Evolutionary conservation across 2,888 invertebrate genomes (phyloP), one percentile per base, ranked within the genome.

Genomic region (Ptycholaimellus sp.): DNA sequence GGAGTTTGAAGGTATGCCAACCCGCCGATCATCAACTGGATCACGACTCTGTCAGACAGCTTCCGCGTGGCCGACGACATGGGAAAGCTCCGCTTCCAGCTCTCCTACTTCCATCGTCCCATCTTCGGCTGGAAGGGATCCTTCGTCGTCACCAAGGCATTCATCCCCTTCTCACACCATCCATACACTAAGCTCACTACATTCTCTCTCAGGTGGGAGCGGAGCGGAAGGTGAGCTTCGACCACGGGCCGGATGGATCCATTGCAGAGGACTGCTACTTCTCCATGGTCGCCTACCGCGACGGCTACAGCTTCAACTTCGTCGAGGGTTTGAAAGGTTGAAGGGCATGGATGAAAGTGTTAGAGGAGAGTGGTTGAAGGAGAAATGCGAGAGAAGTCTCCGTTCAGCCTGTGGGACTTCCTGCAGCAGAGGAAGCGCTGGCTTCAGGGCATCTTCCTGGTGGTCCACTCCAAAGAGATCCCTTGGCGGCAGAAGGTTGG

Each of bases 351-450:
- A 9, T 13, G 33, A 35, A 16, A 35, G 9, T 30, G 13, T 11
- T 13, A 31, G 21, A 33, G 11, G 14, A 13, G 22, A 13, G 2
- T 23, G 11, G 11, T 39, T 47, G n/a, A 22, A 52, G 50, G 90
- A 34, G 90, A 90, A 65, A 87, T 90, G 87, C 85, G 85, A 76
- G 90, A 90, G 59, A 87, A 90, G 58, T 82, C 82, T 5, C 87
- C 90, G 3, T 90, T 90, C 59, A 80, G 81, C 2, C 63, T 90
- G 23, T 74, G 76, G 71, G 90, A 90, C 60, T 83, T 90, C 54
- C 71, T 90, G 48, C 85, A 87, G 59, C 90, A 90, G 57, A 69
- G 90, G 40, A 90, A 90, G 59, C 70, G 90, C 37, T 90, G 90
- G 90, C 70, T 90, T 37, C 67, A 67, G 49, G 65, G 65, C 33